Evolutionary conservation across 2,113 vertebrate species (phyloP), one percentile per base, ranked within the genome.

Genomic region (Ictalurus furcatus): DNA sequence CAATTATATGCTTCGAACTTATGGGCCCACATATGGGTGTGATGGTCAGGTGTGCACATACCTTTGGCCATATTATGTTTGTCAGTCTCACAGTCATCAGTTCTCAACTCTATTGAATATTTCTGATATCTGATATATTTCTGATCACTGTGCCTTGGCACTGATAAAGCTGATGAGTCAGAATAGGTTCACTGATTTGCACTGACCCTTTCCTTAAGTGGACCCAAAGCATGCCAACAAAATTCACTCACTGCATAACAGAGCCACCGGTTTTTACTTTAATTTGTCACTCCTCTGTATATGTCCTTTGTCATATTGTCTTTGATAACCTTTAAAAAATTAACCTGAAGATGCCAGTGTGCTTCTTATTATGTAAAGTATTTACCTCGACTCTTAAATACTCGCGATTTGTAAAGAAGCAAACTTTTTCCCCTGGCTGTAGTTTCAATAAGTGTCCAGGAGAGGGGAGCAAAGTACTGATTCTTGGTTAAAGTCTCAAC

Each of bases 381-480:
- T 71, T 14, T 2, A 69, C 65, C 1, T 69, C 3, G n/a, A 30
- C 63, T 14, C 2, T 67, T n/a, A n/a, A n/a, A 65, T 65, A 65
- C 63, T 65, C 63, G 28, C 2, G 25, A 25, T 4, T 21, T 6
- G 19, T 23, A 61, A 21, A 61, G 3, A 3, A 40, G 48, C 25
- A 54, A 74, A 5, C 40, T 1, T 74, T 11, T 44, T 1, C 6
- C 6, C n/a, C 25, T 30, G 16, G 19, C 3, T 88, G 82, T n/a
- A 85, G 71, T 85, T 69, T 19, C 73, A 80, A 19, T 30, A 16
- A 85, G 13, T 85, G 19, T 7, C 83, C 88, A 85, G 13, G 0
- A 7, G 88, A 80, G 76, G n/a, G 88, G 83, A 89, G 73, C 74
- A 89, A 28, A 69, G 17, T 14, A 76, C 67, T 84, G 34, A 17